Percentiles rank a stretch among this genome's conserved stretches.
phyloP scores from a whole-genome alignment of 2,797 vertebrate species.

The Cuniculus paca region DNA sequence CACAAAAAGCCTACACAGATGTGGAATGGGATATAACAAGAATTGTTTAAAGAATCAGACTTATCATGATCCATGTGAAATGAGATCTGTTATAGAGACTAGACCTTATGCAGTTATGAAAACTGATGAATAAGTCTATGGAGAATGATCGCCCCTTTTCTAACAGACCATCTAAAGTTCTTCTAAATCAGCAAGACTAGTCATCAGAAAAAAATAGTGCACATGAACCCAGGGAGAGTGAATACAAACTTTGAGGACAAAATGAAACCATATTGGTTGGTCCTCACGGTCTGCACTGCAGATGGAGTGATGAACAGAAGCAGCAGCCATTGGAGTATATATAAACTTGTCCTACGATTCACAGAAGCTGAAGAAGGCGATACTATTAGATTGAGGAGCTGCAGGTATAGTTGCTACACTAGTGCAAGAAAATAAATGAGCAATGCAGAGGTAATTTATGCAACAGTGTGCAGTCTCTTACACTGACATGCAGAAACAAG shows the following conservation, averaged over 20 bases:
- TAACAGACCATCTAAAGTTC: background rate
- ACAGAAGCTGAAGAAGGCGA: background rate
- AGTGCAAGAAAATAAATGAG: background rate
- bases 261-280: too few relatives aligned
- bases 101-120: background rate
- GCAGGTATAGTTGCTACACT: background rate
- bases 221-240: background rate
- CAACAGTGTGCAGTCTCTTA: too few relatives aligned
- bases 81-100: background rate
- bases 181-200: background rate
- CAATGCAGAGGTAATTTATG: too few relatives aligned
- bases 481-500: background rate
- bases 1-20: background rate
- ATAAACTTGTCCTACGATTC: background rate
- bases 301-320: background rate
- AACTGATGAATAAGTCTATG: background rate
- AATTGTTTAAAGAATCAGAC: background rate
- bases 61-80: background rate
- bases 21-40: background rate
- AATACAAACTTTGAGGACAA: background rate
- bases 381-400: background rate
- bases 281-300: background rate
- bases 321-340: too few relatives aligned
- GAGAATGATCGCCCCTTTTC: background rate
- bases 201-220: background rate